Evolutionary conservation across 1,140 invertebrate genomes (phyloP), one percentile per base, ranked within the genome.

Genomic region (Leptinotarsa defecta): DNA sequence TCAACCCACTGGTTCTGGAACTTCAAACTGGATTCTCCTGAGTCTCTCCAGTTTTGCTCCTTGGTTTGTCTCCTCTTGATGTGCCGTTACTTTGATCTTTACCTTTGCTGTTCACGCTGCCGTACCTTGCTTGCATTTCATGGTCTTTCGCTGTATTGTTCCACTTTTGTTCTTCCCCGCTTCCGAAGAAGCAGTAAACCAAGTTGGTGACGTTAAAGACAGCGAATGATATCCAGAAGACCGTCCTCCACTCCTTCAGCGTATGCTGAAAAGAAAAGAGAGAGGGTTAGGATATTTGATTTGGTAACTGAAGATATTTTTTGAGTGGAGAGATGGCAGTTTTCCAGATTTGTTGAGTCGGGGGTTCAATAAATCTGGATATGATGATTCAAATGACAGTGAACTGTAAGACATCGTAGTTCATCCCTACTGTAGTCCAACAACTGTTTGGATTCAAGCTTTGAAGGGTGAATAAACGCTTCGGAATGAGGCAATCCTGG

Each of bases 191-290:
- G 6, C 92, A 86, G 81, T 93, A 97, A 5, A 95, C 82, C 6
- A 93, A 77, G 75, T 93, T 94, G 0, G 94, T 94, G 15, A 91
- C 82, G 11, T 91, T 85, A 78, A 95, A 94, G 1, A 95, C 89
- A 0, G 84, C 91, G 48, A 94, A 88, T 0, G 92, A 89, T 74
- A 96, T 92, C 91, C 93, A 96, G 83, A 96, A 96, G 1, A 96
- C 94, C 4, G 89, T 83, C 73, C 93, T 88, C 95, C 95, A 96
- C 86, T 95, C 90, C 8, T 88, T 85, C n/a, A 92, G 80, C 5
- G 90, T 90, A 81, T 91, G 90, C 93, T 95, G 86, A 71, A 89
- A 84, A 73, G 2, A 73, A 65, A 79, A 71, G 48, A 73, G 17
- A 63, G 5, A 64, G 17, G 34, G 1, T 63, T 27, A 20, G 5